Percentiles rank a stretch among this genome's conserved stretches.
These are phyloP conservation scores for Coregonus sp. DNA, from an alignment of 2,797 vertebrate species.

Conservation along the genomic window DNA sequence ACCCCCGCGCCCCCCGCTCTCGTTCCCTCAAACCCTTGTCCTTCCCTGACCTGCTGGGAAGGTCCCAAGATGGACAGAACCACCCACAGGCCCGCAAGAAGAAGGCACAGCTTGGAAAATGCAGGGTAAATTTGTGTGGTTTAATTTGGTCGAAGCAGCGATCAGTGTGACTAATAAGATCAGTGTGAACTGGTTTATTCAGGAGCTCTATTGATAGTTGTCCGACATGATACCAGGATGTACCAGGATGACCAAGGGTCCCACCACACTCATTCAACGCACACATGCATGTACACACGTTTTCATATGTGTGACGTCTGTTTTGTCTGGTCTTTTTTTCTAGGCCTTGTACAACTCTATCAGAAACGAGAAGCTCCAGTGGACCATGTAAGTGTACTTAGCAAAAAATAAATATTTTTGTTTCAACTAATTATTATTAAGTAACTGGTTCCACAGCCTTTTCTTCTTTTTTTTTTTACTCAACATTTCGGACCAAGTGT, in stretches of 20 bases:
- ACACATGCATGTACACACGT: neutral
- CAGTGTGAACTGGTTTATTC: neutral
- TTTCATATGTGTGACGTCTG: constrained; percentile 12
- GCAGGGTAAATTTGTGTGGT: neutral
- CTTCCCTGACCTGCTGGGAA: constrained; percentile 91
- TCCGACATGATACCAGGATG: neutral
- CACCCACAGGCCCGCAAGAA: constrained; percentile 87
- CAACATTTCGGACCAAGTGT: too few species aligned
- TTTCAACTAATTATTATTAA: too few species aligned
- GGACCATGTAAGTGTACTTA: constrained; percentile 91
- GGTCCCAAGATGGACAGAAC: constrained; percentile 78
- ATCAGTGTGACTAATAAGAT: neutral
- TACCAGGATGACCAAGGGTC: neutral
- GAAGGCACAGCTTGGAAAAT: constrained; percentile 71
- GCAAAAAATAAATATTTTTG: too few species aligned
- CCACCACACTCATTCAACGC: neutral
- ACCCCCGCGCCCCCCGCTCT: constrained; percentile 89
- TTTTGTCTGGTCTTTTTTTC: constrained; percentile 22
- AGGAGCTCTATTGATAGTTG: neutral
- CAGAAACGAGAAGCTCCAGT: constrained; percentile 97
- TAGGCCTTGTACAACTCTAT: constrained; percentile 94
- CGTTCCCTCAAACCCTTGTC: constrained; percentile 91
- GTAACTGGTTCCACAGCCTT: too few species aligned
- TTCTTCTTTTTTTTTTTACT: too few species aligned
- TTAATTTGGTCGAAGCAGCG: neutral